phyloP scores from a whole-genome alignment of 2,113 vertebrate genomes.

The Semnopithecus entellus region DNA sequence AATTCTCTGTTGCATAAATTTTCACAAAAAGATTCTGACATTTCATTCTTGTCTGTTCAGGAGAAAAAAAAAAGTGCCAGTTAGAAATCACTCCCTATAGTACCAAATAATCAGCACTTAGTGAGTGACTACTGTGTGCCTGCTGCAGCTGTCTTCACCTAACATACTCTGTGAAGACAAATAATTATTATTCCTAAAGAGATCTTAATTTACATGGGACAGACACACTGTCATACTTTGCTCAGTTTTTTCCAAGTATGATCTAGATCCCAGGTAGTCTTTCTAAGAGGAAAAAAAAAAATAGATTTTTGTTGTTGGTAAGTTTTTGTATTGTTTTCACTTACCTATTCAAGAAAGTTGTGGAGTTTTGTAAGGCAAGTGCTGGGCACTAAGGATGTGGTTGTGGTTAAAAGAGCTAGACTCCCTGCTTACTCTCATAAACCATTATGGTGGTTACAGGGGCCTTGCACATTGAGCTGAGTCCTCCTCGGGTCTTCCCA shows the following conservation, averaged over 20 bases:
- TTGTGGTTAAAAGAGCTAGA: background rate
- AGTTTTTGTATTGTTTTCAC: background rate
- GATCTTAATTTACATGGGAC: background rate
- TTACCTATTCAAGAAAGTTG: background rate
- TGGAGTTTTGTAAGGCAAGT: background rate
- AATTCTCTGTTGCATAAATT: background rate
- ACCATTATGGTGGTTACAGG: background rate
- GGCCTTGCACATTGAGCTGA: too few species aligned
- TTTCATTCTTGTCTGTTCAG: background rate
- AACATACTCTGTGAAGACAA: background rate
- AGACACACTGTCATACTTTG: background rate
- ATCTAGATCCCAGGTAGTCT: background rate
- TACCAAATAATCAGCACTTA: background rate
- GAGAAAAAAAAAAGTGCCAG: background rate
- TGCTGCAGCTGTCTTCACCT: accelerated
- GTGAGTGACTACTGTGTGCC: background rate
- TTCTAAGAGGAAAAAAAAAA: background rate
- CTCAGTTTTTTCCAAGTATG: background rate
- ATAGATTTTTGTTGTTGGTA: background rate
- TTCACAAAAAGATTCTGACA: background rate
- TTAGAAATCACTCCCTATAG: background rate
- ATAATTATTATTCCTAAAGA: background rate
- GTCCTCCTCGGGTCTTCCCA: background rate
- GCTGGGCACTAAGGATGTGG: background rate
- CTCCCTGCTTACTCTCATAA: background rate